Evolutionary conservation across 2,797 vertebrate genomes (phyloP), one percentile per base, ranked within the genome.

Genomic region (Leptodactylus fallax): DNA sequence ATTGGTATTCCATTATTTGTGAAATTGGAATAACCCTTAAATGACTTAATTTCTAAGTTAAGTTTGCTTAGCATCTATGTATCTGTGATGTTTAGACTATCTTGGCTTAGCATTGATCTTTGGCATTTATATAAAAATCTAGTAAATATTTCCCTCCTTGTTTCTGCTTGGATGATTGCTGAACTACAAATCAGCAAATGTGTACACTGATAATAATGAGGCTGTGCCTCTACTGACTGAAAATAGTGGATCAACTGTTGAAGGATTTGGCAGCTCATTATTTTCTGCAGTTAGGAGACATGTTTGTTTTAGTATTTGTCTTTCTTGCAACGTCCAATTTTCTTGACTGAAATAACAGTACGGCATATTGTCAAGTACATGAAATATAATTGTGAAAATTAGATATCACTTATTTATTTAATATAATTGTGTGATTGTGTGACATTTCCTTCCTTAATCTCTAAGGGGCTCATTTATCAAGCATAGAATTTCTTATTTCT

Each of bases 221-320:
- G n/a, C 79, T 69, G 76, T 86, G 60, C 60, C 49, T 36, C 36
- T 85, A 81, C 27, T 81, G 47, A 53, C 84, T 81, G 78, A 25
- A 77, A 67, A 85, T 81, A 85, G 69, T 49, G 47, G 83, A 82
- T 86, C 79, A 77, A 76, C 79, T 27, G 47, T 69, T 81, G 84
- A 89, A 56, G 84, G 60, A 78, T 78, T 86, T 89, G 87, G 79
- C 87, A 85, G 79, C 83, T 89, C 60, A 85, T 89, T 89, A 89
- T 89, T 86, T 86, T 89, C 58, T 86, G 60, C 60, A 82, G 78
- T 81, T 83, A 67, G 87, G 55, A 88, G 83, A 88, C 21, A 72
- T 88, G 67, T 84, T 88, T 74, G 77, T 79, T 85, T 60, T 81
- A 81, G 79, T 84, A 83, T 83, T 82, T 87, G n/a, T 19, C 23